Percentiles rank a stretch among this genome's conserved stretches.
phyloP scores from a whole-genome alignment of 2,113 vertebrate genomes.

The Fulica atra region DNA sequence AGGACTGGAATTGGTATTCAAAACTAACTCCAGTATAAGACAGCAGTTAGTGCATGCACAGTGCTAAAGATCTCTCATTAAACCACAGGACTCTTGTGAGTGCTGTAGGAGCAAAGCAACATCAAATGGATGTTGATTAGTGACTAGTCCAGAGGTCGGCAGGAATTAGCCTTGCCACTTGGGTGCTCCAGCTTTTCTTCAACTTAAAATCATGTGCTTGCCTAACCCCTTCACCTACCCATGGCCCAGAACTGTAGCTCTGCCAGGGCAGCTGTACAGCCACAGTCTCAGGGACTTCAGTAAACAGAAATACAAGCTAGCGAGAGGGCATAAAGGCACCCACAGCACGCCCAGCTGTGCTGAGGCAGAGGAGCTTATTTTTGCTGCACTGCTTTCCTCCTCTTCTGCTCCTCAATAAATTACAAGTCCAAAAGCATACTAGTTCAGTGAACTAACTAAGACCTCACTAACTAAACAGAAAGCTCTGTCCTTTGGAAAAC shows the following conservation, averaged over 20 bases:
- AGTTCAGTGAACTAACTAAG: constrained; percentile 22
- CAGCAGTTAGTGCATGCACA: not conserved
- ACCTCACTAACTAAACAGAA: constrained; percentile 70
- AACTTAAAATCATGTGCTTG: not conserved
- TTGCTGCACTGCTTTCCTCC: not conserved
- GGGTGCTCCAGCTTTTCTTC: not conserved
- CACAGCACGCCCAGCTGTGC: not conserved
- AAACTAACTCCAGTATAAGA: too few relatives aligned
- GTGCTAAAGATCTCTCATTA: not conserved
- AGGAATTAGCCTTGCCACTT: not conserved
- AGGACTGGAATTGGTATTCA: not conserved
- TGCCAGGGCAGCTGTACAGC: not conserved
- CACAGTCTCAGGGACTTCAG: not conserved
- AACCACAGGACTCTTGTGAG: not conserved
- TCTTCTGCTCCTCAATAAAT: not conserved
- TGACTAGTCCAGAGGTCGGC: not conserved
- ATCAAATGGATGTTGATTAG: too few relatives aligned
- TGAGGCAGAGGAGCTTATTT: not conserved
- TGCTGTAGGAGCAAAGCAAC: not conserved
- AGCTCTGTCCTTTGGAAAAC: constrained; percentile 61
- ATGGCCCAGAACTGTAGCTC: not conserved
- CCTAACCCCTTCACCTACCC: not conserved
- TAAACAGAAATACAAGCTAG: not conserved
- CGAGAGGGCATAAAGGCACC: not conserved
- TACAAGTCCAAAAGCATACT: not conserved